A percentile compares a stretch with the other conserved stretches of the same genome.
Conservation (phyloP, 2,113 vertebrate genomes). For the Cyrtonyx montezumae region DNA sequence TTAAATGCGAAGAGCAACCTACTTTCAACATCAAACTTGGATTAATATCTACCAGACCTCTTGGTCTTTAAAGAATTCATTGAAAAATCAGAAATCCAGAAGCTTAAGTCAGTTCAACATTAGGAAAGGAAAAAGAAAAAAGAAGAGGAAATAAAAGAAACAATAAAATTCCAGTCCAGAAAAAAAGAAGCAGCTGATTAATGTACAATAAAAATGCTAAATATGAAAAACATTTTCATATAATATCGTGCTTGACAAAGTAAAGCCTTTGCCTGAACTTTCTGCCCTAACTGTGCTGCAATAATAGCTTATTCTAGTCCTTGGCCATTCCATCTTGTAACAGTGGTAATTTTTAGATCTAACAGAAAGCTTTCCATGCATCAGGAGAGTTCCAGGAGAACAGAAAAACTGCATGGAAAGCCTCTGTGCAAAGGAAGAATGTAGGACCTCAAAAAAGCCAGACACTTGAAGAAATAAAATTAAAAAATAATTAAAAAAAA, state of each 20-base stretch:
- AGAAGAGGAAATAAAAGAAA: not conserved
- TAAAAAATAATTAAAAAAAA: no score
- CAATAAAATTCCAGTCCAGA: not conserved
- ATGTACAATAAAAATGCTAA: not conserved
- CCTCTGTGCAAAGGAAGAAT: not conserved
- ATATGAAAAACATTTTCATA: not conserved
- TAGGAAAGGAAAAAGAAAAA: not conserved
- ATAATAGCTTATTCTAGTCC: not conserved
- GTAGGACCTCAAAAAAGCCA: not conserved
- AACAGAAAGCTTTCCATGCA: constrained; percentile 5
- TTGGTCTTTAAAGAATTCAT: not conserved
- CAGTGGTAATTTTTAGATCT: constrained; percentile 17
- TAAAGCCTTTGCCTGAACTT: not conserved
- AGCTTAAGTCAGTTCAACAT: not conserved
- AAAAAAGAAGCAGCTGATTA: not conserved
- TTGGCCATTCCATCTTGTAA: not conserved
- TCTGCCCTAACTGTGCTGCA: not conserved
- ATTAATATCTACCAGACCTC: not conserved
- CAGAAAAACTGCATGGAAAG: not conserved
- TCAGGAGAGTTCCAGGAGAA: not conserved
- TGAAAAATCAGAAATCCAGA: not conserved
- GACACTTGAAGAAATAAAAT: not conserved
- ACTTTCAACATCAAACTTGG: not conserved
- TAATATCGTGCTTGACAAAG: not conserved
- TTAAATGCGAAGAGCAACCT: not conserved